Conservation (phyloP, 2,797 vertebrate species). For the Hyperoplus immaculatus region DNA sequence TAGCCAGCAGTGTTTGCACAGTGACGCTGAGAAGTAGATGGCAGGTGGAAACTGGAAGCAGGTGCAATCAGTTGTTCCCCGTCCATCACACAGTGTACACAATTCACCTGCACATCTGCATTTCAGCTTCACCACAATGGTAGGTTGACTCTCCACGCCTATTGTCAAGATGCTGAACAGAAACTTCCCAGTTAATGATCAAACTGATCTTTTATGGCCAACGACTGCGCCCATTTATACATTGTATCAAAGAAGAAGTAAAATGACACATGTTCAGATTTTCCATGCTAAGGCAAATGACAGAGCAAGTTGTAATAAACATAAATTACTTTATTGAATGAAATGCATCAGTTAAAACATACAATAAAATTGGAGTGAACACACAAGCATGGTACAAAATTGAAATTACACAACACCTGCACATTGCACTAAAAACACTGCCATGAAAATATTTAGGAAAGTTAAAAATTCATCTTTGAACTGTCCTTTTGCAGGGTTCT, state of each 20-base stretch:
- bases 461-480: conserved; percentile 66
- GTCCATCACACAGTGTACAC: conserved; percentile 60
- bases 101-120: conserved; percentile 78
- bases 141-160: conserved; percentile 26
- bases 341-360: conserved; percentile 70
- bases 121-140: conserved; percentile 43
- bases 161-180: conserved; percentile 24
- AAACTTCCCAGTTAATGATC: conserved; percentile 73
- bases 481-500: conserved; percentile 58
- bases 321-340: conserved; percentile 89
- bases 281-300: conserved; percentile 3
- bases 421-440: conserved; percentile 83
- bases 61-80: conserved; percentile 76
- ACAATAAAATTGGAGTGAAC: conserved; percentile 74
- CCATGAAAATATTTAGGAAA: conserved; percentile 73
- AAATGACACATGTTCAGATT: background rate
- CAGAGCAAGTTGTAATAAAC: conserved; percentile 78
- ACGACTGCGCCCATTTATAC: conserved; percentile 9
- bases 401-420: conserved; percentile 74
- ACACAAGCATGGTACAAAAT: conserved; percentile 81
- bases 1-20: conserved; percentile 71
- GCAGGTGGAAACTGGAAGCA: conserved; percentile 82
- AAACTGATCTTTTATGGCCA: conserved; percentile 46
- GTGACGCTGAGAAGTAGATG: conserved; percentile 56
- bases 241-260: conserved; percentile 3